Base-by-base conservation (phyloP, 2,113 vertebrate genomes). In the Strigops habroptila region DNA sequence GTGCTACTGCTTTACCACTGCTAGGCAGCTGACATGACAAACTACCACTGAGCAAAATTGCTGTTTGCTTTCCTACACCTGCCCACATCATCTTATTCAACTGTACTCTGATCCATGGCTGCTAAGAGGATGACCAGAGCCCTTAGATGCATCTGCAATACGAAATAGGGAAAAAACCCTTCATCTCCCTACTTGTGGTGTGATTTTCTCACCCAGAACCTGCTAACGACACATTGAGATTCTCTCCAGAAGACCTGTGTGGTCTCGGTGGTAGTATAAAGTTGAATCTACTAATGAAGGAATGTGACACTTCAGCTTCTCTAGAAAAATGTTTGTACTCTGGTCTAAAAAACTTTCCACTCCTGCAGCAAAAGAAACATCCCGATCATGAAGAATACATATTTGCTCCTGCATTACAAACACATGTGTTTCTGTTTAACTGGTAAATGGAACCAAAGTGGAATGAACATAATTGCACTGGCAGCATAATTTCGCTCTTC, bases 401-500 rank as follows among this genome's bases (percentile, higher is more conserved):
- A 6, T 9, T 30, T 49, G 49, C 33, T 39, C 18, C 53, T 27
- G 25, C 10, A 0, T 6, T 4, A 27, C 37, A 59, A 41, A 46
- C 16, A 49, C 16, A 2, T 0, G 0, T 1, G 18, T 3, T 62
- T 17, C 19, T 51, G 21, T 31, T 46, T 62, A 78, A 24, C 60
- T 24, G 19, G 2, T 5, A n/a, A 55, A 27, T 0, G 25, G 63
- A 57, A 65, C 27, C 7, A 0, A 27, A 46, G 23, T 0, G 23
- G 73, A 18, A 28, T 0, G n/a, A 15, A 18, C 10, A 21, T 3
- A 18, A 1, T 0, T 11, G 13, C 25, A 10, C 0, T 10, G 57
- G 68, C 68, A 96, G 33, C 12, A 2, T 1, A 28, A 33, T 53
- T 18, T 51, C 39, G 41, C 30, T 35, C 46, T 27, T 21, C 14